These are phyloP conservation scores for Channallabes apus DNA, from an alignment of 2,797 vertebrate genomes.

Conservation along the genomic window DNA sequence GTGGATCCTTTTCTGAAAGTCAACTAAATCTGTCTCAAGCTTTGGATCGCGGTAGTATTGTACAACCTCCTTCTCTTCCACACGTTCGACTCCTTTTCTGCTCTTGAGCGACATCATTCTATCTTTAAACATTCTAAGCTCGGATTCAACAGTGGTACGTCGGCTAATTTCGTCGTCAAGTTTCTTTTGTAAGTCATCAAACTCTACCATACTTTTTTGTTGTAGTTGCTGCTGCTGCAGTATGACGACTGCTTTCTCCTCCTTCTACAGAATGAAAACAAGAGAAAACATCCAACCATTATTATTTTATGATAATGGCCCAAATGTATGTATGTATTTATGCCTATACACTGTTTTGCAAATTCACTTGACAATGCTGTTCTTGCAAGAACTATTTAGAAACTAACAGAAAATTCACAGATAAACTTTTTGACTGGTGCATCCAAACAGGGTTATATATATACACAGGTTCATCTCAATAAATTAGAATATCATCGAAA, in stretches of 20 bases:
- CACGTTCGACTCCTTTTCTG: conserved; percentile 84
- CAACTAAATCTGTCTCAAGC: conserved; percentile 75
- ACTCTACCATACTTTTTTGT: conserved; percentile 60
- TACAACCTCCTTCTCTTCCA: conserved; percentile 91
- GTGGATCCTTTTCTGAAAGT: conserved; percentile 72
- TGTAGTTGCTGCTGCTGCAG: conserved; percentile 71
- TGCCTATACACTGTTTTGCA: too few relatives aligned
- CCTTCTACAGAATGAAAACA: conserved; percentile 76
- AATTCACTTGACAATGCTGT: too few relatives aligned
- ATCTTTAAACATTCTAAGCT: conserved; percentile 78
- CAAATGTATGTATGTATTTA: too few relatives aligned
- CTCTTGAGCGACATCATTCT: conserved; percentile 83
- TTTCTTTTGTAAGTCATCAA: conserved; percentile 71
- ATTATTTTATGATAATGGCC: not conserved
- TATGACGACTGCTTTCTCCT: conserved; percentile 77
- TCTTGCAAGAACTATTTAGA: too few relatives aligned
- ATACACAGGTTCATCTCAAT: too few relatives aligned
- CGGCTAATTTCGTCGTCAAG: conserved; percentile 81
- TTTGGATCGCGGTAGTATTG: conserved; percentile 91
- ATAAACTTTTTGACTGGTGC: too few relatives aligned
- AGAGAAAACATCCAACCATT: conserved; percentile 6
- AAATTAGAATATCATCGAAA: too few relatives aligned
- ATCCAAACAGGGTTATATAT: too few relatives aligned
- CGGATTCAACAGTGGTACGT: conserved; percentile 67
- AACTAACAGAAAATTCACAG: too few relatives aligned